Conservation (phyloP, 1,140 invertebrate species). For the Pissodes strobi region DNA sequence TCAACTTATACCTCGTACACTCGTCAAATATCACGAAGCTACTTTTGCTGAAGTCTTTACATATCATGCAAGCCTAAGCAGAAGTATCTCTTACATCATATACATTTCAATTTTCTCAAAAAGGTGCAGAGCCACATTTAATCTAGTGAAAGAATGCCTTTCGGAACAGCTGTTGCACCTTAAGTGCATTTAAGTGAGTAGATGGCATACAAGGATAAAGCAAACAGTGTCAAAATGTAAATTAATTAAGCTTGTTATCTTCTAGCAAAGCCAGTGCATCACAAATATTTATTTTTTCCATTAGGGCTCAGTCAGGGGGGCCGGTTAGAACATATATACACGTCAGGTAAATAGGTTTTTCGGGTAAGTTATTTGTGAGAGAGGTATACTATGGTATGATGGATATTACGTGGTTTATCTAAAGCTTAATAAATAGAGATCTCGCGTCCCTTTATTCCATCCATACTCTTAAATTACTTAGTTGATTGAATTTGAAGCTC, state of each 20-base stretch:
- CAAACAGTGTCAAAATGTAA: constrained; percentile 22
- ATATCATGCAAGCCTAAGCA: neutral
- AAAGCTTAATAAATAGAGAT: no score
- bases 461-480: no score
- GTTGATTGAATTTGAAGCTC: no score
- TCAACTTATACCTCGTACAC: no score
- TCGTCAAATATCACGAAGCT: no score
- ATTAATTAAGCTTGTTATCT: constrained; percentile 22
- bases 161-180: constrained; percentile 12
- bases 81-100: neutral
- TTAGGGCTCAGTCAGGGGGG: neutral
- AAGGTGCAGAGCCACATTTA: neutral
- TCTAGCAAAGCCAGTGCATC: constrained; percentile 10
- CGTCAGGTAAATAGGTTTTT: no score
- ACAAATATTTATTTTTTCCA: constrained; percentile 20
- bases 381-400: no score
- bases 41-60: no score
- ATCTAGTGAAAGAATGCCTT: constrained; percentile 1
- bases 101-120: constrained; percentile 1
- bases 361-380: no score
- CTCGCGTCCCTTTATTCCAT: no score
- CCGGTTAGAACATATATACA: no score
- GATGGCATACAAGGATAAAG: constrained; percentile 14
- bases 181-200: constrained; percentile 16
- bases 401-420: no score